Base-by-base conservation (phyloP, 2,888 invertebrate genomes). In the Hydroisotoma schaefferi region DNA sequence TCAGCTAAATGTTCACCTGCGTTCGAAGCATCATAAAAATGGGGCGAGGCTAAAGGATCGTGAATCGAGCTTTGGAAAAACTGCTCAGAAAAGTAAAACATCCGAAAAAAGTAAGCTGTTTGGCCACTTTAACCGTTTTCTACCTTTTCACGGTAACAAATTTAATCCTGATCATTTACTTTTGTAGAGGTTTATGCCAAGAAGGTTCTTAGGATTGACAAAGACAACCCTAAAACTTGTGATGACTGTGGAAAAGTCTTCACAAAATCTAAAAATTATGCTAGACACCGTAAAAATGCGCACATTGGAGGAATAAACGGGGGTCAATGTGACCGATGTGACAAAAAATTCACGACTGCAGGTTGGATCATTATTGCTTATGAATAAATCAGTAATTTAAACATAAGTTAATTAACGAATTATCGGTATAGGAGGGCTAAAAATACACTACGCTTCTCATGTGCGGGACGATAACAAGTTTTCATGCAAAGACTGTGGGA, bases 381-480 rank as follows among this genome's bases (percentile, higher is more conserved):
- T 22, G 33, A 33, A 15, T 33, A 10, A 10, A 33, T 10, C 15
- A 33, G 33, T 33, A 33, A 33, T 33, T 10, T 15, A 33, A 10
- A 33, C 33, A 33, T 33, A 15, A 10, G 33, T 33, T 15, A 33
- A 33, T 33, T 10, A 15, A 33, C 10, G 15, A 15, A 33, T 10
- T 33, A n/a, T n/a, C n/a, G n/a, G n/a, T n/a, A 5, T n/a, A 20
- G 43, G 43, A 43, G 43, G 43, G 12, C 18, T 43, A 6, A 43
- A 20, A 18, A 43, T 43, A 6, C 43, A 43, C 18, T 43, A 43
- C 43, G 65, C 65, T 25, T 33, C 65, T 2, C 65, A 66, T 54
- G 28, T 60, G 0, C 53, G 65, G 20, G 65, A 65, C 40, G 65
- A 65, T 33, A 59, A 60, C 28, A 65, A 65, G 54, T 38, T 40